Evolutionary conservation across 2,797 vertebrate genomes (phyloP).

Genomic region (Bradypus variegatus): DNA sequence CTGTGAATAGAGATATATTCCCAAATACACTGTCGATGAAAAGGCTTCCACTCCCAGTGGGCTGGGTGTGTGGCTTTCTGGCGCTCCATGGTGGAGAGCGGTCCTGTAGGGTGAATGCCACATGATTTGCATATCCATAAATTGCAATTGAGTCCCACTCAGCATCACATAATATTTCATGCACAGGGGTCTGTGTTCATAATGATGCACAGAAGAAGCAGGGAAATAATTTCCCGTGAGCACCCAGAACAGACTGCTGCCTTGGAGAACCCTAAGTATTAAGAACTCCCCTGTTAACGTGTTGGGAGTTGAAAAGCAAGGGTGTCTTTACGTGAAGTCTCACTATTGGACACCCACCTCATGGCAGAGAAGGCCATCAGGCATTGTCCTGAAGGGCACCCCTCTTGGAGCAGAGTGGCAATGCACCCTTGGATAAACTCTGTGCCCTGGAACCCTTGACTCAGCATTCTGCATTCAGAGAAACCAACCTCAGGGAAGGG

Average conservation of each 20-base stretch:
- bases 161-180: fast-evolving
- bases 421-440: too few species aligned
- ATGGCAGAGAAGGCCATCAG: too few species aligned
- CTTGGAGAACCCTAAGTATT: fast-evolving
- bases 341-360: too few species aligned
- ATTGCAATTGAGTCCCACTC: fast-evolving
- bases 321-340: neutral
- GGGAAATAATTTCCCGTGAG: neutral
- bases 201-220: fast-evolving
- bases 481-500: fast-evolving
- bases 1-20: slow-evolving; percentile 48
- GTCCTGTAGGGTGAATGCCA: neutral
- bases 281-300: neutral
- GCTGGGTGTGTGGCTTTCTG: neutral
- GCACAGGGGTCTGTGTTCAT: neutral
- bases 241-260: neutral
- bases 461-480: neutral
- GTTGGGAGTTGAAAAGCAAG: neutral
- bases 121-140: neutral
- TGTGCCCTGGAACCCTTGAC: neutral
- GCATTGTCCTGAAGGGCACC: fast-evolving
- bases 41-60: slow-evolving; percentile 11
- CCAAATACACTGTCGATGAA: slow-evolving; percentile 29
- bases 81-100: neutral
- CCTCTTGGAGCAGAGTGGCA: too few species aligned